Evolutionary conservation across 1,140 invertebrate genomes (phyloP), one percentile per base, ranked within the genome.

Genomic region (Drosophila kepulauana): DNA sequence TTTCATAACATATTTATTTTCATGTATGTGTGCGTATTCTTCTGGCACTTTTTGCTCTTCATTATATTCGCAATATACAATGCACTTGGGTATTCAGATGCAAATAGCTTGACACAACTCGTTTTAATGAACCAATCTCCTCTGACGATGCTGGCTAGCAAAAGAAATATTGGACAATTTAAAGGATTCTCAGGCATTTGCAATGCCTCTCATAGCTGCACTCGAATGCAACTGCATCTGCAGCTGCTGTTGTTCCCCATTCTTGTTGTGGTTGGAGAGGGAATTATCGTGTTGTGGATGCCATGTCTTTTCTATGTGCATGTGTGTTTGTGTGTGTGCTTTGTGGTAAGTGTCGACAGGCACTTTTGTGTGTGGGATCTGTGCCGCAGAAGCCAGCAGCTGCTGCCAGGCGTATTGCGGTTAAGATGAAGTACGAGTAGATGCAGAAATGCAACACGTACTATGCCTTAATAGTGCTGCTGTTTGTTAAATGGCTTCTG

Each of bases 1-100:
- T 45, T 8, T 45, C 43, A 28, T 11, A 63, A 81, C 78, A 38
- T 68, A 33, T 78, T 68, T 54, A 7, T 15, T 41, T 25, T 46
- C 15, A 33, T 33, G 30, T 33, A 6, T 33, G 7, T 33, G 6
- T 33, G 30, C 30, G 30, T 33, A 33, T 33, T 33, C 30, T 33
- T 33, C 30, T 15, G 49, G 4, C 25, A 51, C 8, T 20, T 20
- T 51, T 28, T 13, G 16, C 35, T 38, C 30, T 38, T 1, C 10
- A 38, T 38, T 6, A 33, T 38, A 38, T 38, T 38, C 10, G 35
- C 30, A 33, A 33, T 7, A 33, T 33, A 33, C 30, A 33, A 33
- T 7, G 30, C 30, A 5, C 5, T 10, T 38, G 10, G 41, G n/a
- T 30, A 49, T 33, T 41, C 51, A 57, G 7, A 38, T 57, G 33